A percentile compares a stretch with the other conserved stretches of the same genome.
Conservation (phyloP, 2,888 invertebrate species). For the Helicoverpa assulta region DNA sequence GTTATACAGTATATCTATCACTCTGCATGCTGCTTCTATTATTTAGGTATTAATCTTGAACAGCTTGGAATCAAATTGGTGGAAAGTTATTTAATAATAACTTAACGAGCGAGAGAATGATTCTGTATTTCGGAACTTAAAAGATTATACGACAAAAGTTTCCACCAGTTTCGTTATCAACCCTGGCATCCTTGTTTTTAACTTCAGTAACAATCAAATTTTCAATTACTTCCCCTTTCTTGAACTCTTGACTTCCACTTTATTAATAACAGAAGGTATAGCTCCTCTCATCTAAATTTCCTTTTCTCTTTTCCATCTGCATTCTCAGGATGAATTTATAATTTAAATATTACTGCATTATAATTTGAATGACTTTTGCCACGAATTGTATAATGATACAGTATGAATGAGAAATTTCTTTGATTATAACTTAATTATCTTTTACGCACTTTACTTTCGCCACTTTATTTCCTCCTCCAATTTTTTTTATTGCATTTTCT, state of each 20-base stretch:
- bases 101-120: slow-evolving; percentile 7
- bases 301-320: slow-evolving; percentile 76
- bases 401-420: slow-evolving; percentile 76
- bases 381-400: slow-evolving; percentile 70
- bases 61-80: slow-evolving; percentile 74
- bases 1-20: slow-evolving; percentile 84
- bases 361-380: slow-evolving; percentile 78
- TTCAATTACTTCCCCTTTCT: slow-evolving; percentile 79
- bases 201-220: slow-evolving; percentile 81
- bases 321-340: slow-evolving; percentile 74
- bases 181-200: slow-evolving; percentile 79
- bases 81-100: slow-evolving; percentile 57
- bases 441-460: slow-evolving; percentile 85
- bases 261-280: slow-evolving; percentile 73
- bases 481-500: slow-evolving; percentile 82
- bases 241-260: slow-evolving; percentile 75
- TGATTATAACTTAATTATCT: slow-evolving; percentile 57
- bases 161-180: slow-evolving; percentile 76
- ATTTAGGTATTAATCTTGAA: slow-evolving; percentile 78
- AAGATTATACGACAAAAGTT: slow-evolving; percentile 56
- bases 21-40: slow-evolving; percentile 89
- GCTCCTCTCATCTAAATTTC: slow-evolving; percentile 75
- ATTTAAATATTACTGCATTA: slow-evolving; percentile 75
- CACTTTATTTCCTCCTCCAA: slow-evolving; percentile 77
- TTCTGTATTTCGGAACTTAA: slow-evolving; percentile 38